phyloP scores from a whole-genome alignment of 2,888 invertebrate genomes.

The Didymodactylos carnosus region DNA sequence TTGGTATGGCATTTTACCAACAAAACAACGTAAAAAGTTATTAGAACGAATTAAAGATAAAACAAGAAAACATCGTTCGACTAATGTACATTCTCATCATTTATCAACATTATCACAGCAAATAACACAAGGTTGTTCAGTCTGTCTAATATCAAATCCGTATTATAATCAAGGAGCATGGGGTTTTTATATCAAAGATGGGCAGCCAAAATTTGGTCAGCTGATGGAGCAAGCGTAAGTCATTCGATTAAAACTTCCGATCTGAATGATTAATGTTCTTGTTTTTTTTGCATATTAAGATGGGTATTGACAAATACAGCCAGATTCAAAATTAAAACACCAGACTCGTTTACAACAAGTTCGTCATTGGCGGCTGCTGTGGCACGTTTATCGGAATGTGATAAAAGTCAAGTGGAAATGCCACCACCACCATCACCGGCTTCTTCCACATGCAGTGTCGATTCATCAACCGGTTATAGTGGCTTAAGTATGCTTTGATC shows the following conservation, averaged over 20 bases:
- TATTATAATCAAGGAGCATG: conserved; percentile 90
- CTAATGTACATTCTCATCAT: too few relatives aligned
- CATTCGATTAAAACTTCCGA: too few relatives aligned
- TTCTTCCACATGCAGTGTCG: conserved; percentile 80
- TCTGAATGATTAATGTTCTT: too few relatives aligned
- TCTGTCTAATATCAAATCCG: conserved; percentile 78
- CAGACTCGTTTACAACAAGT: background rate
- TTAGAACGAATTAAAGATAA: conserved; percentile 46
- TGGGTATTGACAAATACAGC: conserved; percentile 86
- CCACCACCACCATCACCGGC: conserved; percentile 93
- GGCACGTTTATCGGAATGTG: too few relatives aligned
- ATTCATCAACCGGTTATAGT: background rate
- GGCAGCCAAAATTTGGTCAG: conserved; percentile 77
- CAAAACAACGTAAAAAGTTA: conserved; percentile 71
- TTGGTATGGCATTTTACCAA: conserved; percentile 84
- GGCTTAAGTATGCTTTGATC: too few relatives aligned
- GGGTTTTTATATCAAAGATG: conserved; percentile 43
- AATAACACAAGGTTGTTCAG: background rate
- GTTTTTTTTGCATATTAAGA: too few relatives aligned
- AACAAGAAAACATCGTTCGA: background rate
- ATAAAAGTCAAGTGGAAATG: conserved; percentile 50
- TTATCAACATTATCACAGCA: background rate
- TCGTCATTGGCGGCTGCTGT: too few relatives aligned
- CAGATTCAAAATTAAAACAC: conserved; percentile 44
- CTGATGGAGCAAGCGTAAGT: conserved; percentile 80